phyloP scores from a whole-genome alignment of 2,797 vertebrate species.

The Petrocephalus sullivani region DNA sequence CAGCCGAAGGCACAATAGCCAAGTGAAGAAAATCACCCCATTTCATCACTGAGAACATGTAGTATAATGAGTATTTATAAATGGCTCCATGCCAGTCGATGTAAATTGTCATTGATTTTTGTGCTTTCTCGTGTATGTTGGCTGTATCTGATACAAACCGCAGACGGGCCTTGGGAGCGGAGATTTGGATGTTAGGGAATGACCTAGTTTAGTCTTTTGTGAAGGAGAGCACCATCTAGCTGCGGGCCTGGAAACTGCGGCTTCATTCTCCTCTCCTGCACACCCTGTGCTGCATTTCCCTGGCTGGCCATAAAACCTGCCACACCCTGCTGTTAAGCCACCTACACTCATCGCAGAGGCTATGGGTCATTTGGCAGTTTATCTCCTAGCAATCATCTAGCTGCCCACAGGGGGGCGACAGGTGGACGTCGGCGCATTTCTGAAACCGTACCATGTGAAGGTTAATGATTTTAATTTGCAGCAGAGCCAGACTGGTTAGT shows the following conservation, averaged over 20 bases:
- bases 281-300: neutral
- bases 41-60: neutral
- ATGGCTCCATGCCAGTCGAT: neutral
- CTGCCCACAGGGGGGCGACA: neutral
- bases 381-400: neutral
- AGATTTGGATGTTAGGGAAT: constrained; percentile 62
- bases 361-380: constrained; percentile 1
- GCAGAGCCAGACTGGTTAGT: neutral
- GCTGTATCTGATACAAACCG: constrained; percentile 45
- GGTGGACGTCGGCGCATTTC: neutral
- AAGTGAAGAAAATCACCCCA: neutral
- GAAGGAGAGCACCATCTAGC: constrained; percentile 35
- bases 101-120: neutral
- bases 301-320: neutral
- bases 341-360: constrained; percentile 2
- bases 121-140: constrained; percentile 25
- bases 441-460: neutral
- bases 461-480: neutral
- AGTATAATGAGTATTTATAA: neutral
- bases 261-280: neutral
- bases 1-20: neutral
- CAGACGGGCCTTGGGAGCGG: constrained; percentile 30
- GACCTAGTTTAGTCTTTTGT: constrained; percentile 38
- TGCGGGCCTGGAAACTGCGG: constrained; percentile 17
- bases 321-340: neutral